phyloP scores from a whole-genome alignment of 2,888 invertebrate genomes.

The Caenorhabditis plicata region DNA sequence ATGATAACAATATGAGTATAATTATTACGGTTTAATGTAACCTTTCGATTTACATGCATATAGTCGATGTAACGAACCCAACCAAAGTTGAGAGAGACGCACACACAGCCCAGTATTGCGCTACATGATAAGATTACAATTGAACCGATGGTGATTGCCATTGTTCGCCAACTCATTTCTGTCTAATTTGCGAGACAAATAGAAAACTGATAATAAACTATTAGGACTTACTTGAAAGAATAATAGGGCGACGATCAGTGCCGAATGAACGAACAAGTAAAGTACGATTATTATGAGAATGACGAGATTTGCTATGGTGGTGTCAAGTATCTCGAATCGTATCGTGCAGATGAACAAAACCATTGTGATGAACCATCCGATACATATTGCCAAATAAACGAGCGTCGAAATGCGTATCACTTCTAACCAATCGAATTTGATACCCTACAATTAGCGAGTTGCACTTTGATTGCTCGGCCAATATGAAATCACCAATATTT shows the following conservation, averaged over 20 bases:
- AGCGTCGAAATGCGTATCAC: constrained; percentile 55
- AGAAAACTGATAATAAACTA: not conserved
- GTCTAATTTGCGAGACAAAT: constrained; percentile 9
- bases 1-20: not conserved
- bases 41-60: constrained; percentile 46
- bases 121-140: constrained; percentile 47
- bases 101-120: constrained; percentile 43
- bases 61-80: constrained; percentile 61
- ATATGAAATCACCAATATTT: constrained; percentile 11
- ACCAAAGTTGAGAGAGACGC: constrained; percentile 43
- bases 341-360: constrained; percentile 50
- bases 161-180: constrained; percentile 32
- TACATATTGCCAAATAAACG: constrained; percentile 45
- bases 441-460: constrained; percentile 15
- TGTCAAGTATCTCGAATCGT: constrained; percentile 44
- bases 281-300: constrained; percentile 44
- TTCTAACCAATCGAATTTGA: constrained; percentile 51
- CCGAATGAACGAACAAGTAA: constrained; percentile 48
- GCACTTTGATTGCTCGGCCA: not conserved
- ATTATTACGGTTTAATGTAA: not conserved
- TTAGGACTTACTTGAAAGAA: constrained; percentile 53
- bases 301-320: constrained; percentile 50
- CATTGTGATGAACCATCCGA: constrained; percentile 53
- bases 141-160: constrained; percentile 35
- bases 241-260: constrained; percentile 45